Evolutionary conservation across 2,113 vertebrate species (phyloP).

Genomic region (Shinisaurus crocodilurus): DNA sequence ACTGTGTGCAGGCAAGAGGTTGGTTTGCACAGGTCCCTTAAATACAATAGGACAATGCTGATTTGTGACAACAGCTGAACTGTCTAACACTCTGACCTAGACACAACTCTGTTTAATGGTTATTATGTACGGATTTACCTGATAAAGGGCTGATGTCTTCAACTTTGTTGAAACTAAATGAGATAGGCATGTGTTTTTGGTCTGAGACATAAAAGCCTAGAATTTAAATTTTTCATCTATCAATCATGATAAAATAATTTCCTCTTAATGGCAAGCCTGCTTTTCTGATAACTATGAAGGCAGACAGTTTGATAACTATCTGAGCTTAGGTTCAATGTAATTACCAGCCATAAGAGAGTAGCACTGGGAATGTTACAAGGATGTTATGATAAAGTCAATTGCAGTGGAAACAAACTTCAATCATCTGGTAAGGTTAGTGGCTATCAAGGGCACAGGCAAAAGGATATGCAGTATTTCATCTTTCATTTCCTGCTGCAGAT

Average conservation of each 20-base stretch:
- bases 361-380: not conserved
- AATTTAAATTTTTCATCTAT: conserved; percentile 13
- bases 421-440: not conserved
- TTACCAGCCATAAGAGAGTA: conserved; percentile 3
- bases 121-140: not conserved
- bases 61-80: conserved; percentile 25
- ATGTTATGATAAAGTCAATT: conserved; percentile 19
- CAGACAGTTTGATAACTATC: conserved; percentile 12
- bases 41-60: conserved; percentile 12
- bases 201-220: conserved; percentile 2
- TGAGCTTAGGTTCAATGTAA: conserved; percentile 25
- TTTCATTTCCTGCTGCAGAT: not conserved
- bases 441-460: not conserved
- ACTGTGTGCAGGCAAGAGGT: conserved; percentile 9
- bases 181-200: conserved; percentile 3
- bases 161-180: conserved; percentile 1
- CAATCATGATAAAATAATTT: conserved; percentile 15
- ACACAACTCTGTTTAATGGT: not conserved
- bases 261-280: conserved; percentile 26
- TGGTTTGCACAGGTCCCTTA: conserved; percentile 18
- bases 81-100: not conserved
- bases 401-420: conserved; percentile 3
- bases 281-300: conserved; percentile 35
- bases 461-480: not conserved
- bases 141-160: not conserved